Conservation (phyloP, 2,797 vertebrate genomes). For the Huso huso region DNA sequence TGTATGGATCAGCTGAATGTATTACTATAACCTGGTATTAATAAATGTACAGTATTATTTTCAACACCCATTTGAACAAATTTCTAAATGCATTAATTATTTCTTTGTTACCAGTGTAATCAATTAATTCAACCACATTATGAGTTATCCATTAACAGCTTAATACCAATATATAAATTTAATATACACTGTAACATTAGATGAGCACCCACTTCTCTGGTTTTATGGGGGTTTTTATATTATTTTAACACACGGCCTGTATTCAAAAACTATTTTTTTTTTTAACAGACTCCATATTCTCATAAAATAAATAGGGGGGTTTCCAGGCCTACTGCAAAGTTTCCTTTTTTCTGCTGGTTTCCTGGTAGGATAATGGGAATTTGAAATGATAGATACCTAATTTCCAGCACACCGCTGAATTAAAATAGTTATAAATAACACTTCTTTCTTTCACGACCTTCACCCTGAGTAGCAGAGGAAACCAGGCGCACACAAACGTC, state of each 20-base stretch:
- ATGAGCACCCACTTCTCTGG: no score
- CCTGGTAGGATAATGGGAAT: constrained; percentile 11
- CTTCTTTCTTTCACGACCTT: constrained; percentile 11
- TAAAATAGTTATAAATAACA: constrained; percentile 19
- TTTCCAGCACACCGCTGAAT: constrained; percentile 14
- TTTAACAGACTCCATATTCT: no score
- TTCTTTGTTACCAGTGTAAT: no score
- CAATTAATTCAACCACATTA: no score
- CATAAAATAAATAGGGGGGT: not conserved
- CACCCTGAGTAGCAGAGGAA: constrained; percentile 18
- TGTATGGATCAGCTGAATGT: no score
- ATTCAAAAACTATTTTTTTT: not conserved
- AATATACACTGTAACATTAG: no score
- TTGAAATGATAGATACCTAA: not conserved
- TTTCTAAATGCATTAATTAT: not conserved
- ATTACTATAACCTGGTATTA: no score
- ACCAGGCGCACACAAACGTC: constrained; percentile 13
- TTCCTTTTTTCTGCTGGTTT: constrained; percentile 13
- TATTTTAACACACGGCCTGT: not conserved
- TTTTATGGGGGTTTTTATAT: not conserved
- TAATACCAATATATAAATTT: no score
- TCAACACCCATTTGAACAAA: not conserved
- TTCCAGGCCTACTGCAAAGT: constrained; percentile 5
- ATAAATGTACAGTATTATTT: no score
- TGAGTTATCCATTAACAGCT: no score